phyloP scores from a whole-genome alignment of 2,888 invertebrate species.

The Drosophila merina region DNA sequence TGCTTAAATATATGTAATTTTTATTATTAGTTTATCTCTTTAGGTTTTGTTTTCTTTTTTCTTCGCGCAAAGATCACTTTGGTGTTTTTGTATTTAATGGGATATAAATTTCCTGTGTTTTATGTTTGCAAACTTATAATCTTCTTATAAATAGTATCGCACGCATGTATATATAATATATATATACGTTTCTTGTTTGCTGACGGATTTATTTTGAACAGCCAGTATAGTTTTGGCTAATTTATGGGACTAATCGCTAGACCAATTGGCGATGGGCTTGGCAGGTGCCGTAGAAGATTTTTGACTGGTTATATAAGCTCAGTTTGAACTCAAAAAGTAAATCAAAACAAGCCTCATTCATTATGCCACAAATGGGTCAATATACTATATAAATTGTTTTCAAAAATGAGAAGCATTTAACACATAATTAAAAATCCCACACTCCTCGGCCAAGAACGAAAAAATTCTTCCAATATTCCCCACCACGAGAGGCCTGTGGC shows the following conservation, averaged over 20 bases:
- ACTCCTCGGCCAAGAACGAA: constrained; percentile 12
- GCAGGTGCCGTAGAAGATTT: not conserved
- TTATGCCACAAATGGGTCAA: constrained; percentile 17
- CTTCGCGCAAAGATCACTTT: constrained; percentile 25
- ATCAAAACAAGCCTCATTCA: not conserved
- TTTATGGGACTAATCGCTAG: constrained; percentile 40
- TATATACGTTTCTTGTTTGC: constrained; percentile 8
- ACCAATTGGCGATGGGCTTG: constrained; percentile 46
- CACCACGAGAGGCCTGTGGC: constrained; percentile 40
- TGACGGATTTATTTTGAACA: constrained; percentile 3
- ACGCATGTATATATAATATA: constrained; percentile 2
- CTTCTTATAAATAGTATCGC: constrained; percentile 26
- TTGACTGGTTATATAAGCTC: not conserved
- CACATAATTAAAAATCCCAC: constrained; percentile 54
- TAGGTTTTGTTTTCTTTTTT: constrained; percentile 13
- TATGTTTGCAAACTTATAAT: constrained; percentile 37
- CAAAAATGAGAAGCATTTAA: constrained; percentile 33
- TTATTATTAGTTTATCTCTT: constrained; percentile 20
- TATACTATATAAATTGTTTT: constrained; percentile 6
- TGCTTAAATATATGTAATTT: constrained; percentile 22
- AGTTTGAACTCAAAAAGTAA: not conserved
- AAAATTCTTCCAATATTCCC: constrained; percentile 27
- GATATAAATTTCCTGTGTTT: constrained; percentile 57
- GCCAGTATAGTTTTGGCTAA: constrained; percentile 28
- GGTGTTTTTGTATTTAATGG: constrained; percentile 41